Base-by-base conservation (phyloP, 2,113 vertebrate genomes). In the Ardeotis arabs region DNA sequence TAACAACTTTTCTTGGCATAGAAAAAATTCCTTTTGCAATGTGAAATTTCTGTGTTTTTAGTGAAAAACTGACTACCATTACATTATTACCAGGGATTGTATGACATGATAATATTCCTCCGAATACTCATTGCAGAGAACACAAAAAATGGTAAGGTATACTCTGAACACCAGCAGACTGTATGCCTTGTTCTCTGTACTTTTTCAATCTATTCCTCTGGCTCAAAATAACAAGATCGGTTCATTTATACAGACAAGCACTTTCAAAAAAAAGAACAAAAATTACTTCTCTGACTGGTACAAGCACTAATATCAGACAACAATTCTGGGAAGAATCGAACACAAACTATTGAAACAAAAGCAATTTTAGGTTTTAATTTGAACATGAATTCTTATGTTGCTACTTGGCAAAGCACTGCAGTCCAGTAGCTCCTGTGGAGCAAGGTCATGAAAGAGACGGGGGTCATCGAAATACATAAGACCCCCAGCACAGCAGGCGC, bases 391-490 rank as follows among this genome's bases (percentile, higher is more conserved):
- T 89, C 50, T 67, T 60, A 25, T 27, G 69, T 45, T 89, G 64
- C 37, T 66, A 14, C 67, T 95, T 84, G 81, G 77, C 89, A 92
- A 76, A 91, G 67, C 59, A 12, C 45, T 50, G 58, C 23, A 33
- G 94, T 62, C 90, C 86, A 87, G 84, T 62, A 92, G 77, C 66
- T 92, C 92, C 95, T 41, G 58, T 44, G 63, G 89, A 83, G 77
- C 77, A 92, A 92, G 91, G 94, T 95, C 94, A 69, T 1, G 12
- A 62, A 33, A 41, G 53, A 93, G 87, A 50, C 0, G 0, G 35
- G 88, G 80, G 49, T 93, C 95, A 95, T 87, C 83, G 86, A 95
- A 94, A 91, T 58, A 73, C 21, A 2, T 45, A 68, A 76, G 94
- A 91, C 95, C 94, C 77, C 56, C 91, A 62, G 77, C 45, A 55